Evolutionary conservation across 2,113 vertebrate genomes (phyloP).

Genomic region (Pteronura brasiliensis): DNA sequence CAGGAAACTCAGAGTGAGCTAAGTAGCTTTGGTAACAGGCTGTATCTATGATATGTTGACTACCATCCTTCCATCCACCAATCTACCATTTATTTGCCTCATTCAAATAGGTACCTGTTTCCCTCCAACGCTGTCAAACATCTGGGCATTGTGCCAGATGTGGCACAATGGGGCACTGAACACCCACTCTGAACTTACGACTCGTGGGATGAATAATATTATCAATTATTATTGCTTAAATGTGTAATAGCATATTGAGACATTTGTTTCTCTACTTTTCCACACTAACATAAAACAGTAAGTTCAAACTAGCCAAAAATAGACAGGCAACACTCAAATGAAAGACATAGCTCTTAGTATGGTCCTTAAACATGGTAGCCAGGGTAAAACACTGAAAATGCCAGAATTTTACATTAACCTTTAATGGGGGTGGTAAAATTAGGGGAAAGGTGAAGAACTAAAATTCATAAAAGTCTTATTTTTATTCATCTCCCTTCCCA

Average conservation of each 20-base stretch:
- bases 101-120: not conserved
- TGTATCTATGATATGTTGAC: fast-evolving
- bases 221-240: not conserved
- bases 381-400: not conserved
- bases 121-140: not conserved
- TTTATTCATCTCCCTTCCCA: not conserved
- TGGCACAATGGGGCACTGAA: not conserved
- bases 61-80: not conserved
- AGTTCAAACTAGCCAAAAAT: not conserved
- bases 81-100: not conserved
- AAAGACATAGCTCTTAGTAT: not conserved
- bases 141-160: not conserved
- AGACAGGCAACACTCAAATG: not conserved
- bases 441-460: not conserved
- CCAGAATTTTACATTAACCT: not conserved
- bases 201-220: not conserved
- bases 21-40: fast-evolving
- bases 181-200: not conserved
- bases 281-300: not conserved
- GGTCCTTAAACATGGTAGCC: not conserved
- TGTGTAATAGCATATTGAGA: not conserved
- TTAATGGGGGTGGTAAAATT: not conserved
- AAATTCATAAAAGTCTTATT: not conserved
- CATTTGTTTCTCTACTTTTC: not conserved
- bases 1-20: not conserved